Base-by-base conservation (phyloP, 2,888 invertebrate species). In the Polymixis lichenea region DNA sequence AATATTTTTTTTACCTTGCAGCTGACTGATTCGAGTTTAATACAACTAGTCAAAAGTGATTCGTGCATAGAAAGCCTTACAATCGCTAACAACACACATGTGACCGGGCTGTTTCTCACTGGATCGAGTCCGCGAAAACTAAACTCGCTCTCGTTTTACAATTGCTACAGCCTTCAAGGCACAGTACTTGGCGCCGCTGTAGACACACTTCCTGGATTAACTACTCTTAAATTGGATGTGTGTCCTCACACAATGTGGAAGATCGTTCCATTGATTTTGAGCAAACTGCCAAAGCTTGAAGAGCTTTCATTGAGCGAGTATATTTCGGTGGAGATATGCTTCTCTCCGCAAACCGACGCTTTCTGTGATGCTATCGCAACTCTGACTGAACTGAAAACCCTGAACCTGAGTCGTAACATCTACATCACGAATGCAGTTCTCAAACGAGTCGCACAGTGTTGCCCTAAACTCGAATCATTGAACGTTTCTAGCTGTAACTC, bases 371-470 rank as follows among this genome's bases (percentile, higher is more conserved):
- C 95, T 0, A 81, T 97, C 11, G 89, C 94, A 0, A 91, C 90
- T 0, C 90, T 97, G 22, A 92, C 92, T 0, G 95, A 97, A 84
- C 90, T 97, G 79, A 96, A 95, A 87, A 87, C 86, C 1, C 86
- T 97, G 65, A 95, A 96, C 84, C 82, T 97, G 62, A 94, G 93
- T 84, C 91, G 92, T 71, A 97, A 97, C 79, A 89, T 93, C 9
- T 93, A 94, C 72, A 95, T 97, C 32, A 96, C 95, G 0, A 97
- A 97, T 86, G 91, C 94, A 1, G 95, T 97, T 38, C 76, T 97
- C 78, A 94, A 95, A 84, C 94, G 92, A 66, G 89, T 98, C 11
- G 95, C 96, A 0, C 93, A 94, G 79, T 91, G 93, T 25, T 97
- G 97, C 83, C 87, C 90, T 11, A 93, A 96, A 62, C 84, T 97